phyloP scores from a whole-genome alignment of 2,888 invertebrate genomes.

The Atrina japonica region DNA sequence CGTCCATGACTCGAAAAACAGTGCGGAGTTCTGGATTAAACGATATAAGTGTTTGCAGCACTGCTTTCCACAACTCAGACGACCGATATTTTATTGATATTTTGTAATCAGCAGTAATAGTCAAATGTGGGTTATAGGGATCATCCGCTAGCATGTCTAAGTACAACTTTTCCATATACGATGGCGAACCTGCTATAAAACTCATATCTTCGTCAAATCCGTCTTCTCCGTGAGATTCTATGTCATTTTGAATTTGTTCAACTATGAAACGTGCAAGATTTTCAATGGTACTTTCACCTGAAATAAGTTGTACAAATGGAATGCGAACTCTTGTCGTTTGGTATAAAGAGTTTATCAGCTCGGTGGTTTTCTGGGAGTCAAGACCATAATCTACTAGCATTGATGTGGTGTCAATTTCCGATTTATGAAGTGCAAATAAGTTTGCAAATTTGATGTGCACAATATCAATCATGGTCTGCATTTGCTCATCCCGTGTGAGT shows the following conservation, averaged over 20 bases:
- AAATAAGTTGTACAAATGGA: constrained; percentile 42
- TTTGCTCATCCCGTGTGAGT: not conserved
- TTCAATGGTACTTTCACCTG: constrained; percentile 38
- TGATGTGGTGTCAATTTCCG: not conserved
- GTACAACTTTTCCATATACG: constrained; percentile 16
- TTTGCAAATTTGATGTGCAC: not conserved
- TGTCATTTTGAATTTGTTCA: not conserved
- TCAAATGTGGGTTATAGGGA: constrained; percentile 1
- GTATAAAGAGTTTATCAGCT: constrained; percentile 41
- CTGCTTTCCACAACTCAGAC: constrained; percentile 39
- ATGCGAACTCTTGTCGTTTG: constrained; percentile 37
- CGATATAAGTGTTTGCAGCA: constrained; percentile 39
- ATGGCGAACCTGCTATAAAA: not conserved
- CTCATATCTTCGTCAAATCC: not conserved
- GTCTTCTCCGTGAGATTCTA: not conserved
- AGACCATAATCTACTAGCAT: constrained; percentile 6
- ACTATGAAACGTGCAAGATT: constrained; percentile 20
- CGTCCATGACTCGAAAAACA: constrained; percentile 28
- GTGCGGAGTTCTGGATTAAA: constrained; percentile 42
- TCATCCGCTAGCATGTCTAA: constrained; percentile 1
- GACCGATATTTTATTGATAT: not conserved
- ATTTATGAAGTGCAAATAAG: not conserved
- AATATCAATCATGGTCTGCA: not conserved
- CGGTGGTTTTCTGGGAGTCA: constrained; percentile 27
- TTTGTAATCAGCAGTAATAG: not conserved